Base-by-base conservation (phyloP, 2,888 invertebrate genomes). In the Eurytoma californica region DNA sequence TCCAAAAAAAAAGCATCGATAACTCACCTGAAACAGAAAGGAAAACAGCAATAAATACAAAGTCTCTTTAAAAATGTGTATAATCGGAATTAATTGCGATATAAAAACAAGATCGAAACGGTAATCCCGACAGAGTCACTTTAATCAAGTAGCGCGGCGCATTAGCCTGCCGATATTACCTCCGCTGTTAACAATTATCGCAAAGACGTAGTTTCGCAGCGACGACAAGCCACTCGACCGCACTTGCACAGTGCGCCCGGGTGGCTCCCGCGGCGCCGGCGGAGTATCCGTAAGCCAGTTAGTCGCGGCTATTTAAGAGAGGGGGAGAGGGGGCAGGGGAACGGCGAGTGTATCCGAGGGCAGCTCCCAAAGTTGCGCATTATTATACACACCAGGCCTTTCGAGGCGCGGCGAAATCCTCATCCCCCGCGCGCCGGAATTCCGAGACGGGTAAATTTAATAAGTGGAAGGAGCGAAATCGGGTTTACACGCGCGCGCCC, bases 381-480 rank as follows among this genome's bases (percentile, higher is more conserved):
- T 89, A 89, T 39, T 85, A 87, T 13, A 86, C 86, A 83, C 74
- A 77, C 70, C 79, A 82, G 80, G 72, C 80, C 82, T 79, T 72
- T 53, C 39, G 18, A 53, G 53, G 16, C 3, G 16, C 14, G 16
- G 63, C 78, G 68, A 81, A 83, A 83, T 82, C 81, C 82, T 79
- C 78, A 82, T 39, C 28, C 28, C 9, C 61, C 82, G 81, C 68
- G 72, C 85, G 84, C 82, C 84, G 85, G 86, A 89, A 88, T 87
- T 88, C 60, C 87, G 86, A 86, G 86, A 86, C 85, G 84, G 84
- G 86, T 87, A 88, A 89, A 89, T 89, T 89, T 89, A 89, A 89
- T 89, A 89, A 89, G 87, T 87, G 86, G 86, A 70, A 76, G 65
- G 53, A 3, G 16, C 20, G 28, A 28, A 24, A 55, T 67, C 39